Percentiles rank a stretch among this genome's conserved stretches.
phyloP scores from a whole-genome alignment of 1,140 invertebrate species.

The Drosophila triauraria region DNA sequence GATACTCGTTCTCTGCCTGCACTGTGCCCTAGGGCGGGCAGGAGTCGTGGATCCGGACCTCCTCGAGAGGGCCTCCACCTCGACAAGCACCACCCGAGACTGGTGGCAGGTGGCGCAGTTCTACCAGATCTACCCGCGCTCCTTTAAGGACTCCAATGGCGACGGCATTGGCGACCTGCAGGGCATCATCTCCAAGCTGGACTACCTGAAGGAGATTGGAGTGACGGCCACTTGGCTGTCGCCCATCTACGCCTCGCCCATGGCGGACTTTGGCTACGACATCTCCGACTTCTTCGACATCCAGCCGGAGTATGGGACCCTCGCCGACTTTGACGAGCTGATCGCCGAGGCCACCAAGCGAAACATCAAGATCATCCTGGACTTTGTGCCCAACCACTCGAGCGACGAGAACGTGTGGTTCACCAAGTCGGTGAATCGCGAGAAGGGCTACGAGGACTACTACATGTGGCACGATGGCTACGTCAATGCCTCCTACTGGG shows the following conservation, averaged over 20 bases:
- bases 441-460: constrained; percentile 88
- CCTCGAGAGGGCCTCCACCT: constrained; percentile 16
- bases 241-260: constrained; percentile 89
- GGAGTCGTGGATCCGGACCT: constrained; percentile 41
- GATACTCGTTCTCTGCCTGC: constrained; percentile 34
- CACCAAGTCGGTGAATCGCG: constrained; percentile 86
- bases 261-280: constrained; percentile 90
- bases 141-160: constrained; percentile 89
- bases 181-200: constrained; percentile 86
- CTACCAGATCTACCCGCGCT: constrained; percentile 90
- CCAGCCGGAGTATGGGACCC: constrained; percentile 89
- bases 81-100: constrained; percentile 62
- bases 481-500: constrained; percentile 51
- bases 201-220: constrained; percentile 86
- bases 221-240: constrained; percentile 89
- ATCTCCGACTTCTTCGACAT: constrained; percentile 90
- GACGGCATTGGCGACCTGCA: constrained; percentile 89
- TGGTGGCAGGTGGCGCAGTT: constrained; percentile 90
- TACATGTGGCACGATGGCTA: constrained; percentile 89
- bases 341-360: constrained; percentile 86
- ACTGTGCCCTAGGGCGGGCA: constrained; percentile 14
- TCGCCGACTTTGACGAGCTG: constrained; percentile 90
- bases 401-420: constrained; percentile 91
- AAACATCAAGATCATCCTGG: constrained; percentile 78
- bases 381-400: constrained; percentile 89